Percentiles rank a stretch among this genome's conserved stretches.
Conservation (phyloP, 2,113 vertebrate species). For the Isurus oxyrinchus region DNA sequence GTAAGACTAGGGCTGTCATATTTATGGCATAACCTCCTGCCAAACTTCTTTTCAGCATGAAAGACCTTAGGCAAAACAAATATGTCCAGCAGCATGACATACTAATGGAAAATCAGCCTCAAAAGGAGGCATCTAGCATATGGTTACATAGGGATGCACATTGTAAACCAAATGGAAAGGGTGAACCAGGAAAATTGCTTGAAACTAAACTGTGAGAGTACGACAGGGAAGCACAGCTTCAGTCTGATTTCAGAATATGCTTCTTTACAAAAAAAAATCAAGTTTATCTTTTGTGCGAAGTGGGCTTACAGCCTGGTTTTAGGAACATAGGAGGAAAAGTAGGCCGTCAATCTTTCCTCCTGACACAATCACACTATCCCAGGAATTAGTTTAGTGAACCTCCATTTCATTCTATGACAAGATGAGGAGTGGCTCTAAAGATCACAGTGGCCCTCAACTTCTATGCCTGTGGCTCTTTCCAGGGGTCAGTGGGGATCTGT, state of each 20-base stretch:
- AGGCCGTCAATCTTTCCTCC: too few relatives aligned
- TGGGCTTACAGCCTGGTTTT: background rate
- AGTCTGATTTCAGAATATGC: background rate
- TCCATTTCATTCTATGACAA: too few relatives aligned
- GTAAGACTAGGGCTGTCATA: background rate
- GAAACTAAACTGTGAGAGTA: background rate
- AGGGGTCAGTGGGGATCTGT: too few relatives aligned
- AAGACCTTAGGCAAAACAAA: background rate
- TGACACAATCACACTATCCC: too few relatives aligned
- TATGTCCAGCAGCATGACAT: background rate
- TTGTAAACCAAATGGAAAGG: background rate
- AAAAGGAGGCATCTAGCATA: background rate
- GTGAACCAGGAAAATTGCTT: background rate
- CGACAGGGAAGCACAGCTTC: background rate
- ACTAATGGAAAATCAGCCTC: background rate
- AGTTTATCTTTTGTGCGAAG: background rate
- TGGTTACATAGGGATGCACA: too few relatives aligned
- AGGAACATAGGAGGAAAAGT: too few relatives aligned
- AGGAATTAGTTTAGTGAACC: too few relatives aligned
- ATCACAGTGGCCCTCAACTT: too few relatives aligned
- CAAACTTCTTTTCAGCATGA: background rate
- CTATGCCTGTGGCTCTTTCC: too few relatives aligned
- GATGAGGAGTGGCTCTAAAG: too few relatives aligned
- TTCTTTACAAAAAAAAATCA: background rate
- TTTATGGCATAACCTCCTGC: background rate